Base-by-base conservation (phyloP, 2,797 vertebrate genomes). In the Mus caroli region DNA sequence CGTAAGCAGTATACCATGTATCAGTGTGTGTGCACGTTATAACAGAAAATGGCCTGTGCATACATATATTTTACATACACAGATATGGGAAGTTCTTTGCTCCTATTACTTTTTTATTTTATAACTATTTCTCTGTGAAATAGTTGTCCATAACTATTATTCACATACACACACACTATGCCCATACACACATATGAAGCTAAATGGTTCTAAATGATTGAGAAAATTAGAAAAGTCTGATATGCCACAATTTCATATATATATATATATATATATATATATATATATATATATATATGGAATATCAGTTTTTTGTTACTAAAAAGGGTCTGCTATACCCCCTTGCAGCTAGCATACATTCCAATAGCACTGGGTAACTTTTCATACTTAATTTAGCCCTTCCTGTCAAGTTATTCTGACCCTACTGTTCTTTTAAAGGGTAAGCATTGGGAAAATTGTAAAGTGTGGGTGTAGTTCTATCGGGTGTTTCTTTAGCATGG, bases 71-170 rank as follows among this genome's bases (percentile, higher is more conserved):
- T 89, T 94, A 80, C 73, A 73, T 82, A 50, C 22, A 71, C 6
- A 80, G 62, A 31, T 73, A 1, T 52, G 22, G 90, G 28, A 92
- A 52, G 11, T 4, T 88, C 85, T 90, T 92, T 88, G 89, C 7
- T 64, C 76, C 40, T 73, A 77, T 54, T 88, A 78, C 46, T 76
- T 71, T 37, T 22, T 24, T 86, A 4, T 64, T 14, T 26, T n/a
- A n/a, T n/a, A n/a, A n/a, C n/a, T n/a, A n/a, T 86, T 31, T 85
- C 79, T 93, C 92, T 78, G 77, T 56, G 54, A 96, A 92, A 60
- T 37, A 94, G 1, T 92, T 95, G 34, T 43, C 7, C 50, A 46
- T 58, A 34, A 95, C 10, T 90, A 40, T 79, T 76, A 62, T 73
- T 87, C 10, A 83, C 10, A 37, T 50, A 50, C 7, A 43, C 22